Evolutionary conservation across 2,113 vertebrate species (phyloP).

Genomic region (Pterophyllum scalare): DNA sequence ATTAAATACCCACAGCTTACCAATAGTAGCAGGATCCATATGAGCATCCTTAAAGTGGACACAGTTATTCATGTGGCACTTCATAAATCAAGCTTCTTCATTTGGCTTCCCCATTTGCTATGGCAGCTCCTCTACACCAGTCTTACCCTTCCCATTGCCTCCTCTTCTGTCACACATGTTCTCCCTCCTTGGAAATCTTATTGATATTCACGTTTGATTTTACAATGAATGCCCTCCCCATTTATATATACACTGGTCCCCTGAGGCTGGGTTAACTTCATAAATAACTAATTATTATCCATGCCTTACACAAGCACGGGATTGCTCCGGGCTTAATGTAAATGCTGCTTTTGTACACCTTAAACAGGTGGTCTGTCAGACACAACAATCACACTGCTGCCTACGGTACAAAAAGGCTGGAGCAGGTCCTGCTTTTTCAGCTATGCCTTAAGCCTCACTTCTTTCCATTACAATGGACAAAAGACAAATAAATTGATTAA

Average conservation of each 20-base stretch:
- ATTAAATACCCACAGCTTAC: not conserved
- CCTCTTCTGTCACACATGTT: no score
- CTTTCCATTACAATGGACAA: not conserved
- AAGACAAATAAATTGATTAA: not conserved
- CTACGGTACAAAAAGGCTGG: not conserved
- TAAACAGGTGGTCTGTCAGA: not conserved
- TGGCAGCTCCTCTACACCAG: no score
- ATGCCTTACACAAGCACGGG: not conserved
- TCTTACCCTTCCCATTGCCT: no score
- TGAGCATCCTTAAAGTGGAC: no score
- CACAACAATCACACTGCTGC: not conserved
- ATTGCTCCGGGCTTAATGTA: not conserved
- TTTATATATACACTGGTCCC: not conserved
- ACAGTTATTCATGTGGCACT: no score
- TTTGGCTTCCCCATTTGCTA: not conserved
- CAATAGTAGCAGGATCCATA: rapidly evolving
- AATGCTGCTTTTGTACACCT: not conserved
- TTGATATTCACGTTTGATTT: no score
- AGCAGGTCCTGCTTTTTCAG: not conserved
- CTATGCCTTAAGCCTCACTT: not conserved
- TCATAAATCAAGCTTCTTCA: not conserved
- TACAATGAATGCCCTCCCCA: not conserved
- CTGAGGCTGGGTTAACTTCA: not conserved
- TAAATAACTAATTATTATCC: not conserved
- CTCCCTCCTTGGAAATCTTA: no score